Conservation (phyloP, 2,797 vertebrate genomes). For the Pagetopsis macropterus region DNA sequence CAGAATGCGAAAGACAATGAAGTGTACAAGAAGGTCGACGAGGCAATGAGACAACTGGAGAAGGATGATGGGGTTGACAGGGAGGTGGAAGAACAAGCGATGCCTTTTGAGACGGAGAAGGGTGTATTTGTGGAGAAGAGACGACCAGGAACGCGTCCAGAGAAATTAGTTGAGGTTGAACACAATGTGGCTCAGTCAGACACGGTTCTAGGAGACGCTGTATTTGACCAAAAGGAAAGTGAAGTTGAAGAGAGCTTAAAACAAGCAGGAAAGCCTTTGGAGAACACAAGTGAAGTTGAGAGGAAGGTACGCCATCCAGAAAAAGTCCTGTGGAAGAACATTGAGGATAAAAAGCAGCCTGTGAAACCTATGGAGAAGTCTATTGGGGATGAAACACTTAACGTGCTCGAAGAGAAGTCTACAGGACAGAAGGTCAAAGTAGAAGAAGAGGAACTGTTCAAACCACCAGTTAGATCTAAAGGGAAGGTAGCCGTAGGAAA, state of each 20-base stretch:
- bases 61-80: constrained; percentile 10
- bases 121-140: constrained; percentile 17
- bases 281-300: constrained; percentile 37
- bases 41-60: constrained; percentile 17
- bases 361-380: constrained; percentile 9
- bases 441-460: constrained; percentile 46
- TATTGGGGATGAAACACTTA: constrained; percentile 16
- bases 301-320: constrained; percentile 17
- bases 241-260: constrained; percentile 33
- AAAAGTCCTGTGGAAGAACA: constrained; percentile 14
- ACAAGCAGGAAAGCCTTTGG: constrained; percentile 24
- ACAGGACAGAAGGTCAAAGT: constrained; percentile 15
- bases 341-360: constrained; percentile 28
- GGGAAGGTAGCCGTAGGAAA: constrained; percentile 32
- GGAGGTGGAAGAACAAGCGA: constrained; percentile 9
- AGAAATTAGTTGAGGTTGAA: constrained; percentile 24
- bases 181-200: constrained; percentile 35
- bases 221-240: constrained; percentile 24
- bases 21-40: constrained; percentile 15
- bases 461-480: constrained; percentile 64
- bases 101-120: constrained; percentile 27
- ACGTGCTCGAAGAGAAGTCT: constrained; percentile 16
- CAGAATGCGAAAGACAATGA: constrained; percentile 27
- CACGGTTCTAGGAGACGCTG: constrained; percentile 8
- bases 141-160: constrained; percentile 24